Percentiles rank a stretch among this genome's conserved stretches.
Evolutionary conservation across 2,797 vertebrate species (phyloP).

Genomic region (Borostomias antarcticus): DNA sequence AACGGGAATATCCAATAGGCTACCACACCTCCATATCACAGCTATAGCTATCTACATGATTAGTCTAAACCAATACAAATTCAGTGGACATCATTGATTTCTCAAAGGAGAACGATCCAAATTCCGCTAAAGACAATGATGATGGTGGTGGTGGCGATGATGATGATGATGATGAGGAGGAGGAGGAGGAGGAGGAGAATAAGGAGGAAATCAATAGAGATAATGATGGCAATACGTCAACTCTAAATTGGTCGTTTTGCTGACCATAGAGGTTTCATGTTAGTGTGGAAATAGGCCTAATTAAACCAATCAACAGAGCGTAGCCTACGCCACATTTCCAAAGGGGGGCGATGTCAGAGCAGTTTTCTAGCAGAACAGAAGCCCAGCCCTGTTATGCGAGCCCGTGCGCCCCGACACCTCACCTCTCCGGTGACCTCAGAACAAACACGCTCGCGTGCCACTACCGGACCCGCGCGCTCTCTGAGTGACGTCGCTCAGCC

Average conservation of each 20-base stretch:
- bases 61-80: too few relatives aligned
- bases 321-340: slow-evolving; percentile 59
- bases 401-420: slow-evolving; percentile 16
- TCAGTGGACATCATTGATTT: not conserved
- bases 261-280: slow-evolving; percentile 33
- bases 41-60: too few relatives aligned
- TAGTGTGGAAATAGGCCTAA: too few relatives aligned
- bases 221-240: not conserved
- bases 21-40: too few relatives aligned
- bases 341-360: slow-evolving; percentile 65
- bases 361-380: slow-evolving; percentile 3
- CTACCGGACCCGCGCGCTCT: not conserved
- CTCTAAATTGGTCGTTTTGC: not conserved
- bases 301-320: slow-evolving; percentile 61
- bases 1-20: too few relatives aligned
- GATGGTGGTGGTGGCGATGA: not conserved
- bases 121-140: not conserved
- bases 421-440: slow-evolving; percentile 27
- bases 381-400: slow-evolving; percentile 20
- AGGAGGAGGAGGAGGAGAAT: not conserved
- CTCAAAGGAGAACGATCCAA: not conserved
- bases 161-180: not conserved
- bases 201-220: not conserved
- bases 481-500: slow-evolving; percentile 46
- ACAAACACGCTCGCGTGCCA: slow-evolving; percentile 33